A percentile compares a stretch with the other conserved stretches of the same genome.
Evolutionary conservation across 2,113 vertebrate genomes (phyloP).

Genomic region (Sus scrofa): DNA sequence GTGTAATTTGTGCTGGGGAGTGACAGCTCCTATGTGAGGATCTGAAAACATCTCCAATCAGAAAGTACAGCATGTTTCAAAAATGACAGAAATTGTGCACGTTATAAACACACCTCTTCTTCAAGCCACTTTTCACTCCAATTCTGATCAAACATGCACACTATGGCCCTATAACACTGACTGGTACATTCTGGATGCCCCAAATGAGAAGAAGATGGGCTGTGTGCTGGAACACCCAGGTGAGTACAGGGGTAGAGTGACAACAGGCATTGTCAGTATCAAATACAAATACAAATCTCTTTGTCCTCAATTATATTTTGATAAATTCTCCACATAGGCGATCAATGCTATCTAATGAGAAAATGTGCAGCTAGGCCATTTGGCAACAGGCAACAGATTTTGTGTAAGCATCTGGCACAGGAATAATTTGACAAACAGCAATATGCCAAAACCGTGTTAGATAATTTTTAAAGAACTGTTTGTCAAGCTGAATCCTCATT

Average conservation of each 20-base stretch:
- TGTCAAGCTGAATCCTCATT: conserved; percentile 67
- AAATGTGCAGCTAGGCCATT: conserved; percentile 54
- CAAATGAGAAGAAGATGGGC: background rate
- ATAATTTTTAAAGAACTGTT: conserved; percentile 70
- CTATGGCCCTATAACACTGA: background rate
- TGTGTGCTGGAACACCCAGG: background rate
- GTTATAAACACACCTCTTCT: background rate
- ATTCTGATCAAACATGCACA: conserved; percentile 60
- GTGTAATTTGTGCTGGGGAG: conserved; percentile 41
- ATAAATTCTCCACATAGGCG: conserved; percentile 58
- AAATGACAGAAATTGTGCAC: conserved; percentile 29
- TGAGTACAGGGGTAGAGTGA: background rate
- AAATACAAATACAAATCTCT: conserved; percentile 45
- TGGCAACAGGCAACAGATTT: conserved; percentile 71
- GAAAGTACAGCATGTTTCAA: conserved; percentile 53
- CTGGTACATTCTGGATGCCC: background rate
- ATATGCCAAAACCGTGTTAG: conserved; percentile 68
- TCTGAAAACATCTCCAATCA: conserved; percentile 62
- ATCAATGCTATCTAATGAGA: conserved; percentile 57
- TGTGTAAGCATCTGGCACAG: conserved; percentile 75
- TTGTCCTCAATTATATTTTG: conserved; percentile 51
- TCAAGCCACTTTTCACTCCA: background rate
- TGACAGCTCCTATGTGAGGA: conserved; percentile 66
- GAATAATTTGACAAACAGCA: conserved; percentile 76
- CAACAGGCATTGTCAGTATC: background rate